Evolutionary conservation across 2,888 invertebrate species (phyloP), one percentile per base, ranked within the genome.

Genomic region (Steinernema hermaphroditum): DNA sequence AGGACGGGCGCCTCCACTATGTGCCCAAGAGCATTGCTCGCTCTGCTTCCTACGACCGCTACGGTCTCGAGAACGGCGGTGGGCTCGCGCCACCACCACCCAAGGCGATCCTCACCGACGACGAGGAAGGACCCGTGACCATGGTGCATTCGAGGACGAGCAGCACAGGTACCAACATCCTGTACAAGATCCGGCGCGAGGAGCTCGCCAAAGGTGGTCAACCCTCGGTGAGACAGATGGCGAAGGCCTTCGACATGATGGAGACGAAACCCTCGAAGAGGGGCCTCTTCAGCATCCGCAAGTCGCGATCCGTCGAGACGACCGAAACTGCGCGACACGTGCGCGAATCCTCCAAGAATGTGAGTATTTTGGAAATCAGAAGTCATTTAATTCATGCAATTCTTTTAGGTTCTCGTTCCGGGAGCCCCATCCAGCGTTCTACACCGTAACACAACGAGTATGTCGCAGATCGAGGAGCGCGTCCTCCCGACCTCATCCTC

Each of bases 161-260:
- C 46, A 71, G 71, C 49, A 79, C 77, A 2, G 77, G 85, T n/a
- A 83, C 85, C 14, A 85, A 86, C 69, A 83, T 85, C 57, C 76
- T 85, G 44, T 85, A 84, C 74, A 78, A 81, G 74, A 84, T 85
- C 16, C 77, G 85, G 34, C 73, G 85, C 12, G 85, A 85, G 74
- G 85, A 85, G 71, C 71, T 86, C 68, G 82, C 85, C 24, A 77
- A 83, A 44, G 85, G 85, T 14, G 82, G 81, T 27, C 77, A 81
- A 19, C 85, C 85, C 0, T 83, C 85, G 0, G 85, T 85, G n/a
- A 77, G 78, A 73, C 50, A 57, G 32, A 81, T 78, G 44, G 78
- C 78, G 14, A 68, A 81, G 69, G 85, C 85, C 12, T 85, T 85
- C 74, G 85, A 85, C 41, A 76, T 82, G 8, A 77, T 85, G 74